phyloP scores from a whole-genome alignment of 92 coral and sea anemone species.

The Palythoa caribaeorum region DNA sequence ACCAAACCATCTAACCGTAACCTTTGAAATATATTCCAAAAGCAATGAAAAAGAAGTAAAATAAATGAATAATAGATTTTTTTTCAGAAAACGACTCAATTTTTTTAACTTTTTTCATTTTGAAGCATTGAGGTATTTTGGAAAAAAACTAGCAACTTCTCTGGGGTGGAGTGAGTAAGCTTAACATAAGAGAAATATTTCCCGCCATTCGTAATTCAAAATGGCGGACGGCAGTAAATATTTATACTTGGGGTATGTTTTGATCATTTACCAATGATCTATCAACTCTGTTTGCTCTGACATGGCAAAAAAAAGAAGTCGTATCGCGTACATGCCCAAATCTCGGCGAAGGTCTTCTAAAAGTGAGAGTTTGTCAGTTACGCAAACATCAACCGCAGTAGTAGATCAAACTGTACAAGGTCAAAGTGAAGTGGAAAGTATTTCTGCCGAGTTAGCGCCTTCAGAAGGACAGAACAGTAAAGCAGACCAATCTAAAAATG shows the following conservation, averaged over 20 bases:
- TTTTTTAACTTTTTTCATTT: too few relatives aligned
- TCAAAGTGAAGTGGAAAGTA: neutral
- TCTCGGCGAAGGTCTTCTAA: conserved; percentile 56
- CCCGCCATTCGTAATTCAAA: conserved; percentile 49
- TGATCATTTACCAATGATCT: neutral
- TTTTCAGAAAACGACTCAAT: too few relatives aligned
- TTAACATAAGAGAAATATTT: neutral
- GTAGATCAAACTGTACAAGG: neutral
- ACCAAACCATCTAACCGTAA: too few relatives aligned
- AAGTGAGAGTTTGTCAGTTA: neutral
- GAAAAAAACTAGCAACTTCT: too few relatives aligned
- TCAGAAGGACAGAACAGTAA: neutral
- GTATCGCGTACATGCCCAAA: conserved; percentile 49
- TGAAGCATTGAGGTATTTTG: too few relatives aligned
- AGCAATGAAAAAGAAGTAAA: too few relatives aligned
- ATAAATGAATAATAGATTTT: too few relatives aligned
- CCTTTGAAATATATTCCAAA: too few relatives aligned
- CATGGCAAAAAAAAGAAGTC: conserved; percentile 49
- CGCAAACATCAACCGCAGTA: neutral
- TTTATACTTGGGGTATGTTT: neutral
- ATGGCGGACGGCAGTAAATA: conserved; percentile 22
- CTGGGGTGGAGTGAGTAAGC: too few relatives aligned
- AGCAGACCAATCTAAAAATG: neutral
- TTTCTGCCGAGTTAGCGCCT: neutral
- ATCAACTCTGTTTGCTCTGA: neutral